phyloP scores from a whole-genome alignment of 2,113 vertebrate species.

The Gymnarchus niloticus region DNA sequence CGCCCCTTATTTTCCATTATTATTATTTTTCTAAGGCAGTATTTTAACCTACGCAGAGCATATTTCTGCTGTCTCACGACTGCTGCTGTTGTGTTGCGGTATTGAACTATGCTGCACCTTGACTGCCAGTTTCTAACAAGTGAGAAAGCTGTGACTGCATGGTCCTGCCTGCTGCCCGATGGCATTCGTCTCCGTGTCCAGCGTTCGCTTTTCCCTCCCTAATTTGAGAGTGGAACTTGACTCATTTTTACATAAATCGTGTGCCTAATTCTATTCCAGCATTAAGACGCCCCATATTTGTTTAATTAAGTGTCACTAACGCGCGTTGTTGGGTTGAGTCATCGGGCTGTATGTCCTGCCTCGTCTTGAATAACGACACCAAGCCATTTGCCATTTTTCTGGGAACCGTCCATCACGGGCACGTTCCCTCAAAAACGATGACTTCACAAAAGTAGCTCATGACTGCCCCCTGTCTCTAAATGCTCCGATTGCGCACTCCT shows the following conservation, averaged over 20 bases:
- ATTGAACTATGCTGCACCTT: not conserved
- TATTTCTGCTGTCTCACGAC: slow-evolving; percentile 5
- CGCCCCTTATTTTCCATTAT: not conserved
- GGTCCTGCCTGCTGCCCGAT: not conserved
- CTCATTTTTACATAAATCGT: not conserved
- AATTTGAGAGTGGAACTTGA: not conserved
- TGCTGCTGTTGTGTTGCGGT: not conserved
- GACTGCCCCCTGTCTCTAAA: slow-evolving; percentile 29
- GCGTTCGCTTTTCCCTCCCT: not conserved
- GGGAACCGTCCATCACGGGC: not conserved
- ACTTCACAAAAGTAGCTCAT: slow-evolving; percentile 49
- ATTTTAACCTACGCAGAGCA: not conserved
- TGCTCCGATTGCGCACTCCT: slow-evolving; percentile 37
- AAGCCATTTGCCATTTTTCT: not conserved
- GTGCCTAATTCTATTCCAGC: not conserved
- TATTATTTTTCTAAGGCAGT: not conserved
- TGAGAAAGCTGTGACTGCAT: too few relatives aligned
- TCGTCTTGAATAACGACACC: not conserved
- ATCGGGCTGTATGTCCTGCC: not conserved
- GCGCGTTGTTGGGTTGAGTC: not conserved
- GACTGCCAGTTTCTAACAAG: not conserved
- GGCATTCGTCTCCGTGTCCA: not conserved
- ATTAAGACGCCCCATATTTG: not conserved
- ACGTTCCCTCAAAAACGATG: slow-evolving; percentile 48
- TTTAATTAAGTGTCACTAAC: not conserved